These are phyloP conservation scores for Mormyrus proboscirostris DNA, from an alignment of 2,797 vertebrate genomes.

Conservation along the genomic window DNA sequence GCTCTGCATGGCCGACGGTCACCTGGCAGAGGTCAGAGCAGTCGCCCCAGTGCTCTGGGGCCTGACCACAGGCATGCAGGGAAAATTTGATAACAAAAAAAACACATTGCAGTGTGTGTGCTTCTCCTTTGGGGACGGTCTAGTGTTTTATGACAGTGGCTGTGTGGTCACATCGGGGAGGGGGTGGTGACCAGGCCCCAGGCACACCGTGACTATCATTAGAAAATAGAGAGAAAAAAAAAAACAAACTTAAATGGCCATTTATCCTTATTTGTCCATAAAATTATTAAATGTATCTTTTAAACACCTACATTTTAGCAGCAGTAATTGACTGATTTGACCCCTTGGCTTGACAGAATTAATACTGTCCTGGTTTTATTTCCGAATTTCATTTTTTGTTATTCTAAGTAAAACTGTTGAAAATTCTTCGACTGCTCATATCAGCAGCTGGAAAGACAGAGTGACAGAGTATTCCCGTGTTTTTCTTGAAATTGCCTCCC, in stretches of 20 bases:
- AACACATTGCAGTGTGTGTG: neutral
- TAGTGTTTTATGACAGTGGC: neutral
- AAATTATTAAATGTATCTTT: neutral
- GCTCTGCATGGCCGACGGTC: neutral
- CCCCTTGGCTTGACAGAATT: neutral
- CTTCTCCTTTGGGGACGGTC: neutral
- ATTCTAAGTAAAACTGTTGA: neutral
- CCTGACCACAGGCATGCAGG: neutral
- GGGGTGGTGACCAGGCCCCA: neutral
- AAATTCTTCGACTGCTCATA: neutral
- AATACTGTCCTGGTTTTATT: neutral
- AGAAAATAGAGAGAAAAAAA: neutral
- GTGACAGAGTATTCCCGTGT: neutral
- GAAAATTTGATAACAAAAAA: neutral
- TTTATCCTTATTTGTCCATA: neutral
- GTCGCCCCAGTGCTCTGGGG: neutral
- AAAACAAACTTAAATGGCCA: neutral
- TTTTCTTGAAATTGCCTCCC: neutral
- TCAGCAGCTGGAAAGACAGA: neutral
- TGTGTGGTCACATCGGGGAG: neutral
- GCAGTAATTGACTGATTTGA: neutral
- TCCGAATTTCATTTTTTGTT: neutral
- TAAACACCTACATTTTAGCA: neutral
- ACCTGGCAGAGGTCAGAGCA: neutral
- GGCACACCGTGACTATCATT: neutral